These are phyloP conservation scores for Cyprinodon tularosa DNA, from an alignment of 2,113 vertebrate genomes.

Conservation along the genomic window DNA sequence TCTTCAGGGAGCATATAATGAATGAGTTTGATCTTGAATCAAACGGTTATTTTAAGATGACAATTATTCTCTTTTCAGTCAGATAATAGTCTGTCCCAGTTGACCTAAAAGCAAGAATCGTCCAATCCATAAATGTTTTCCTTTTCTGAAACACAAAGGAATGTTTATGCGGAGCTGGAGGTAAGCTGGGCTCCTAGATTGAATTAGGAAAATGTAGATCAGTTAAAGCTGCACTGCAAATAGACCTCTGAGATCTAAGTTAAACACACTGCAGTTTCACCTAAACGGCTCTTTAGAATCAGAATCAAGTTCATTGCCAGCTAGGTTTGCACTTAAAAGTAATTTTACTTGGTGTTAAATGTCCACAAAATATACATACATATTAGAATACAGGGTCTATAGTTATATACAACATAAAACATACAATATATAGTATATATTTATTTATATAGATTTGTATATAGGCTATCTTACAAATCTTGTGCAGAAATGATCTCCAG, in stretches of 20 bases:
- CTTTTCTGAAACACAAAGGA: constrained; percentile 28
- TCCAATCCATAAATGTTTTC: constrained; percentile 24
- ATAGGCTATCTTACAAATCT: neutral
- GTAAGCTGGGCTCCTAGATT: constrained; percentile 37
- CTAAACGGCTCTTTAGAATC: neutral
- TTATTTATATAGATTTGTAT: too few relatives aligned
- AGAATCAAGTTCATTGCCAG: too few relatives aligned
- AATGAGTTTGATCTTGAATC: constrained; percentile 17
- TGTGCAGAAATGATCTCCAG: constrained; percentile 8
- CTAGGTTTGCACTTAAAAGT: too few relatives aligned
- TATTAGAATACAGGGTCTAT: too few relatives aligned
- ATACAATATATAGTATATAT: too few relatives aligned
- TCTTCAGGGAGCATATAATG: constrained; percentile 11
- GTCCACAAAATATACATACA: too few relatives aligned
- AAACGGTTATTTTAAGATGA: neutral
- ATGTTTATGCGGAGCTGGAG: constrained; percentile 26
- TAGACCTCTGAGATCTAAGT: constrained; percentile 26
- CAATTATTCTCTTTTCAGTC: neutral
- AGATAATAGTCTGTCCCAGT: constrained; percentile 10
- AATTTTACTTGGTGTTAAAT: too few relatives aligned
- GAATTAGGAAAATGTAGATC: constrained; percentile 51
- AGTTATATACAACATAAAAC: too few relatives aligned
- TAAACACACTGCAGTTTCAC: constrained; percentile 6
- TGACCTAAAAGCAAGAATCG: constrained; percentile 13
- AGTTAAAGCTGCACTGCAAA: constrained; percentile 42